These are phyloP conservation scores for Ophion slaviceki DNA, from an alignment of 2,888 invertebrate species.

Conservation along the genomic window DNA sequence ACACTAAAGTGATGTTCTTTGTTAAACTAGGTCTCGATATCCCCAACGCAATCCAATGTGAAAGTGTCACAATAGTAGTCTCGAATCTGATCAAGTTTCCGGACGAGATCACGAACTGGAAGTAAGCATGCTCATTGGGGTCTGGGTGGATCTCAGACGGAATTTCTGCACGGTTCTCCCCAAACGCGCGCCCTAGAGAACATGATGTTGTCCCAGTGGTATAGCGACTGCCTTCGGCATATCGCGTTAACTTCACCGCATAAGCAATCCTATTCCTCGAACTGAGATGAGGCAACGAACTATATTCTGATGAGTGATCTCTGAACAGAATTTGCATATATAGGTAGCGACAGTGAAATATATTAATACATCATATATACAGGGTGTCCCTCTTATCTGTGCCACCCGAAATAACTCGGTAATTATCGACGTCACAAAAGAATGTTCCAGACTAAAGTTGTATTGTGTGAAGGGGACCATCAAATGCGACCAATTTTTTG, in stretches of 20 bases:
- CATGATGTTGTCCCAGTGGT: conserved; percentile 43
- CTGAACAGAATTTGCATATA: conserved; percentile 28
- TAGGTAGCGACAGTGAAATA: not conserved
- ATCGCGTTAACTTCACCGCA: conserved; percentile 30
- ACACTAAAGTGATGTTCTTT: too few species aligned
- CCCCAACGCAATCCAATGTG: not conserved
- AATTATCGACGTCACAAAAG: too few species aligned
- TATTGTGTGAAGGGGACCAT: too few species aligned
- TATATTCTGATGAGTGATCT: conserved; percentile 55
- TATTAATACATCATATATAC: conserved; percentile 23
- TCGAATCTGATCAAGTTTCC: not conserved
- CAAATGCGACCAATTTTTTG: too few species aligned
- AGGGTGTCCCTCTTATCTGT: too few species aligned
- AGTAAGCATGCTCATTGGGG: not conserved
- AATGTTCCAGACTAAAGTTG: too few species aligned
- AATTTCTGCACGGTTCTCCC: conserved; percentile 2
- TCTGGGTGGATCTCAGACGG: not conserved
- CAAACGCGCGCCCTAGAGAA: conserved; percentile 41
- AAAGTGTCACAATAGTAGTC: not conserved
- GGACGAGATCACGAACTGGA: not conserved
- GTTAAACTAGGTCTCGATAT: not conserved
- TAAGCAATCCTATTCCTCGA: conserved; percentile 45
- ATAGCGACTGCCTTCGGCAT: conserved; percentile 19
- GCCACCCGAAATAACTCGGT: too few species aligned
- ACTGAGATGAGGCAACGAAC: conserved; percentile 37